These are phyloP conservation scores for Fulmarus glacialis DNA, from an alignment of 2,113 vertebrate genomes.

Conservation along the genomic window DNA sequence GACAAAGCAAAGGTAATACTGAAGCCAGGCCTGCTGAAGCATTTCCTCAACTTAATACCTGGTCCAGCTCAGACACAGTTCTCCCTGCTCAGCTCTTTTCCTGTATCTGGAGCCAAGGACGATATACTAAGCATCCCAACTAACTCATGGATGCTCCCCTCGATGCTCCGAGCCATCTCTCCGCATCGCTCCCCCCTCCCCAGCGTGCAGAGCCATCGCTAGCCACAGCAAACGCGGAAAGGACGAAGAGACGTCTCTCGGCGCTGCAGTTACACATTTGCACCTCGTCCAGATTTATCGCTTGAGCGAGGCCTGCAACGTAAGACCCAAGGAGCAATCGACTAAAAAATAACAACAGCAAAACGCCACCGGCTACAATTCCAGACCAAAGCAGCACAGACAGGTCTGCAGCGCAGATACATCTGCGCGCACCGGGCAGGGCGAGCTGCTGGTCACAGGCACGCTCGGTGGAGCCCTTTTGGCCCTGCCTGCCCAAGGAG, in stretches of 20 bases:
- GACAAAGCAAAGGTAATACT: background rate
- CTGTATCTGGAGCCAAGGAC: rapidly evolving
- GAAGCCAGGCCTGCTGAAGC: background rate
- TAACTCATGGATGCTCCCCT: background rate
- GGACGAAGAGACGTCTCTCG: background rate
- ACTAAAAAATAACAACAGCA: background rate
- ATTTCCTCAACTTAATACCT: background rate
- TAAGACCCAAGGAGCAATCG: background rate
- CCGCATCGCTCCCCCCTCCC: background rate
- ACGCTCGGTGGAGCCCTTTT: background rate
- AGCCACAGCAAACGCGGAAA: background rate
- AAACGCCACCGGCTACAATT: background rate
- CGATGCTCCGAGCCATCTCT: background rate
- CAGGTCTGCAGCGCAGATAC: rapidly evolving
- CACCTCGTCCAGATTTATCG: background rate
- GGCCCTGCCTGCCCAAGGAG: no score
- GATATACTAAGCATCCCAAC: background rate
- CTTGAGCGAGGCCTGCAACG: background rate
- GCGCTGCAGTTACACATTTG: no score
- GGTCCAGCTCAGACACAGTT: background rate
- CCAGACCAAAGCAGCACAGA: background rate
- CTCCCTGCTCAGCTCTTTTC: background rate
- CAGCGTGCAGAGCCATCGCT: rapidly evolving
- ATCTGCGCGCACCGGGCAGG: background rate
- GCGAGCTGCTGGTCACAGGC: rapidly evolving